Evolutionary conservation across 2,888 invertebrate species (phyloP).

Genomic region (Agrochola macilenta): DNA sequence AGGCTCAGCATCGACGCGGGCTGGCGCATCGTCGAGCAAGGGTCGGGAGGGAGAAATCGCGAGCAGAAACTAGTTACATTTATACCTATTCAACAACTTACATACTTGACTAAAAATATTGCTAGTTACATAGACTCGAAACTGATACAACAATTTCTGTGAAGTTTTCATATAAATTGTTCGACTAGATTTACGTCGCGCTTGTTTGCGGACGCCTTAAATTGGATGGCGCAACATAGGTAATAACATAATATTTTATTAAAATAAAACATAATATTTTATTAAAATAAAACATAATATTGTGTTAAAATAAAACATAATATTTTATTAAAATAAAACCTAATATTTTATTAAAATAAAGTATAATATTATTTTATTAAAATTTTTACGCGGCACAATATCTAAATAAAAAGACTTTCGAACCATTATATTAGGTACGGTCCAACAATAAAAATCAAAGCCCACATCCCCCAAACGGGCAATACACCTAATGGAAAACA

Average conservation of each 20-base stretch:
- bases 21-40: too few relatives aligned
- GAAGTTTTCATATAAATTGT: too few relatives aligned
- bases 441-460: not conserved
- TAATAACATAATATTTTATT: too few relatives aligned
- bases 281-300: not conserved
- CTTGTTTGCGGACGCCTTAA: too few relatives aligned
- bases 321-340: too few relatives aligned
- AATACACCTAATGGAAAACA: constrained; percentile 23
- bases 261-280: too few relatives aligned
- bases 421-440: not conserved
- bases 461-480: not conserved
- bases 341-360: too few relatives aligned
- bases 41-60: not conserved
- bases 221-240: not conserved
- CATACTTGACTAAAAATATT: not conserved
- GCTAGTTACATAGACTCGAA: too few relatives aligned
- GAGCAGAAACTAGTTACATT: not conserved
- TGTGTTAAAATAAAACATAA: too few relatives aligned
- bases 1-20: too few relatives aligned
- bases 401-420: not conserved
- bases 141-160: too few relatives aligned
- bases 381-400: not conserved
- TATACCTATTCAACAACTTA: not conserved
- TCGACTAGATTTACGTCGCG: too few relatives aligned
- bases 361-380: not conserved